Evolutionary conservation across 2,888 invertebrate genomes (phyloP).

Genomic region (Schizaphis graminum): DNA sequence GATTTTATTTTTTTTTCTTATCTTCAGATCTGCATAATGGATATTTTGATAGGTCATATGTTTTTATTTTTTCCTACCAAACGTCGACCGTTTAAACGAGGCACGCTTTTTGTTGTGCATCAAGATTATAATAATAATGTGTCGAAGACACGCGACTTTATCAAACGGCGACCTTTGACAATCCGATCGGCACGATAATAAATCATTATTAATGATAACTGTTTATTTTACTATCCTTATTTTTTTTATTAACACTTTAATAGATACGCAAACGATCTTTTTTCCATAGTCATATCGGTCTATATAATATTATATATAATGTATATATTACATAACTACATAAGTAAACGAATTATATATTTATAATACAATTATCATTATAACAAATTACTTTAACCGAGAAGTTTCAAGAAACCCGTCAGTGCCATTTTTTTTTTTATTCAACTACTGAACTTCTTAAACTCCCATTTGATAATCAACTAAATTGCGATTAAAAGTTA

Average conservation of each 20-base stretch:
- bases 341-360: not conserved
- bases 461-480: not conserved
- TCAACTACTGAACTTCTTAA: not conserved
- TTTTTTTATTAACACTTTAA: not conserved
- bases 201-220: constrained; percentile 35
- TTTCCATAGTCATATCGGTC: not conserved
- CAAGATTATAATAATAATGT: constrained; percentile 23
- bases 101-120: constrained; percentile 17
- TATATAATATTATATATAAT: not conserved
- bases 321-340: not conserved
- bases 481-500: constrained; percentile 22
- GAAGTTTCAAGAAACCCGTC: not conserved
- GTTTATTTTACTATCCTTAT: not conserved
- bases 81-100: constrained; percentile 46
- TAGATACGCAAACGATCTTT: not conserved
- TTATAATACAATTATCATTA: not conserved
- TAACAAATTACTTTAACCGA: not conserved
- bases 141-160: constrained; percentile 38
- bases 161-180: constrained; percentile 11
- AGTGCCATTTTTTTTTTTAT: not conserved
- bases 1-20: constrained; percentile 10
- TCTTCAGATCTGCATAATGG: constrained; percentile 40
- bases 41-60: constrained; percentile 30
- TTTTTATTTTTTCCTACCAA: constrained; percentile 17
- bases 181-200: constrained; percentile 23